Base-by-base conservation (phyloP, 2,888 invertebrate genomes). In the Lissonota sp. region DNA sequence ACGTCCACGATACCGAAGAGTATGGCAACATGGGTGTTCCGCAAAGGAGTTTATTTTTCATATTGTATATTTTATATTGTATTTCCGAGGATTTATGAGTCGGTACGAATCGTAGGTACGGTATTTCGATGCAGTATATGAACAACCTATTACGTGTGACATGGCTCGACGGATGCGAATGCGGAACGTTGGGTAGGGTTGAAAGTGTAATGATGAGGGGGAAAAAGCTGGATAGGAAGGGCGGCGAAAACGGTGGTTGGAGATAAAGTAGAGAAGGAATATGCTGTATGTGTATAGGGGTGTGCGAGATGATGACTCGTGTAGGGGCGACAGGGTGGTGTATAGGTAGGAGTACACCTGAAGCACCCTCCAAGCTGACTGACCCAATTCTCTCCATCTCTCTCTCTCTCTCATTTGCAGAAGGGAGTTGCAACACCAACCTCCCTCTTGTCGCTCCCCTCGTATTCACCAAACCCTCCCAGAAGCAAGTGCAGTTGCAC, bases 361-460 rank as follows among this genome's bases (percentile, higher is more conserved):
- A 87, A 91, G 90, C 85, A 85, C 87, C 79, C 90, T 90, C 85
- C 84, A 89, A 88, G 84, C 87, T 83, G 86, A 85, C 89, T 90
- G 90, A 91, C 90, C 90, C 90, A 90, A 90, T 89, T 90, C 90
- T 84, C 85, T 79, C 70, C 74, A 72, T 16, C 73, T 46, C 63
- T 42, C 64, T 57, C 46, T 55, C 63, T 62, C 70, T 55, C 57
- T 64, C 49, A 44, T 8, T 64, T 46, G n/a, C 64, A 16, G 26
- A 3, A 26, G 26, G 26, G 26, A 26, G 26, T 3, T 26, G 26
- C 26, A 26, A 26, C 26, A 1, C 26, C 26, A 26, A 26, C 26
- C 26, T 26, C 26, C 26, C 26, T 26, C 26, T 26, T 26, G 26
- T 26, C 1, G 26, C 26, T 26, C 26, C 26, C 26, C 26, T 26